These are phyloP conservation scores for Drosophila saltans DNA, from an alignment of 1,140 invertebrate genomes.

Conservation along the genomic window DNA sequence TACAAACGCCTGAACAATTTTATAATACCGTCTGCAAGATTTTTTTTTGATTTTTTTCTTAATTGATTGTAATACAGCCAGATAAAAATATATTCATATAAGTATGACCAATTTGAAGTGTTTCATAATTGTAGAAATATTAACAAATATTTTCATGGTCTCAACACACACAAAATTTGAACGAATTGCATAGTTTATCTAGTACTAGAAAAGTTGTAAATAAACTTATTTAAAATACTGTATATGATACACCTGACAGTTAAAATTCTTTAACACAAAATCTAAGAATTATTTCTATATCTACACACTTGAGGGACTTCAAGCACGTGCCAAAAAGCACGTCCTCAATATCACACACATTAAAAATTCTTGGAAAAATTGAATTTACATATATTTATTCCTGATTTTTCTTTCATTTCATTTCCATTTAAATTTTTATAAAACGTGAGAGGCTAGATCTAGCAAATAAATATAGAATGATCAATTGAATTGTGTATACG, in stretches of 20 bases:
- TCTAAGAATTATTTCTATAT: not conserved
- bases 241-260: not conserved
- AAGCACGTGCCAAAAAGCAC: not conserved
- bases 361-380: not conserved
- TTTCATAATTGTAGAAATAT: not conserved
- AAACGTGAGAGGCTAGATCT: not conserved
- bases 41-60: too few species aligned
- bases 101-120: too few species aligned
- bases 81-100: too few species aligned
- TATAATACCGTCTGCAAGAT: too few species aligned
- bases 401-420: not conserved
- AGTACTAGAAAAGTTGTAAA: too few species aligned
- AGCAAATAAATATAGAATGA: not conserved
- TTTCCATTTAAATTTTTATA: not conserved
- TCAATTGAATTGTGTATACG: conserved; percentile 31
- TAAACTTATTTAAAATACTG: too few species aligned
- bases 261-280: not conserved
- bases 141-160: not conserved
- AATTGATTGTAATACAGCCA: too few species aligned
- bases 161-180: too few species aligned
- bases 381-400: not conserved
- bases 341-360: not conserved
- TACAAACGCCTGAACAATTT: too few species aligned
- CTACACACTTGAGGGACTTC: not conserved
- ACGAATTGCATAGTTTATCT: too few species aligned